phyloP scores from a whole-genome alignment of 2,888 invertebrate species.

The Gasteruption jaculator region DNA sequence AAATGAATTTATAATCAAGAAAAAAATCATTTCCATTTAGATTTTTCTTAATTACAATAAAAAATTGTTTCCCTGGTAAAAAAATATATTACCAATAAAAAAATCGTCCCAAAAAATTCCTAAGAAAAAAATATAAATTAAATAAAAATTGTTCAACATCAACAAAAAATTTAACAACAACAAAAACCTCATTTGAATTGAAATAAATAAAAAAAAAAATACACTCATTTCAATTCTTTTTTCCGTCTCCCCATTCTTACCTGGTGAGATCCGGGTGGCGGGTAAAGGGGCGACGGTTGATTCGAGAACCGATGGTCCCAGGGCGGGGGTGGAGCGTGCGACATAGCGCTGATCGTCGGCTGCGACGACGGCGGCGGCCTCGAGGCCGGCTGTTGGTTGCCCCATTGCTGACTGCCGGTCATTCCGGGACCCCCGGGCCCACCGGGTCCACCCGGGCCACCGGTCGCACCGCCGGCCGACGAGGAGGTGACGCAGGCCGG shows the following conservation, averaged over 20 bases:
- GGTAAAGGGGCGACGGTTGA: slow-evolving; percentile 44
- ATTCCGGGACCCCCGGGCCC: slow-evolving; percentile 25
- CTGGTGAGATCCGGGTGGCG: slow-evolving; percentile 45
- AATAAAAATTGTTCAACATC: slow-evolving; percentile 3
- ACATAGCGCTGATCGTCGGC: slow-evolving; percentile 40
- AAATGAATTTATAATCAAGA: background rate
- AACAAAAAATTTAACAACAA: background rate
- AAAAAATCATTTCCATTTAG: too few relatives aligned
- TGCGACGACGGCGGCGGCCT: slow-evolving; percentile 36
- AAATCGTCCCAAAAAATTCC: too few relatives aligned
- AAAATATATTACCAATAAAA: too few relatives aligned
- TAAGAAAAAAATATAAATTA: slow-evolving; percentile 3
- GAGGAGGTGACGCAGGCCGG: slow-evolving; percentile 28
- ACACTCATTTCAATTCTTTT: background rate
- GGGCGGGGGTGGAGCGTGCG: slow-evolving; percentile 40
- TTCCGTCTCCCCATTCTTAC: slow-evolving; percentile 27
- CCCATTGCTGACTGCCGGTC: slow-evolving; percentile 40
- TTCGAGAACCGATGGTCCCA: slow-evolving; percentile 48
- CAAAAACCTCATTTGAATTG: background rate
- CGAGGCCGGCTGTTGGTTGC: slow-evolving; percentile 39
- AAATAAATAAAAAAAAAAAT: background rate
- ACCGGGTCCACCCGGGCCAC: slow-evolving; percentile 29
- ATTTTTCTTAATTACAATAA: too few relatives aligned
- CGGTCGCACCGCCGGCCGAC: slow-evolving; percentile 32
- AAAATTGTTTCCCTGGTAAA: too few relatives aligned